Base-by-base conservation (phyloP, 2,113 vertebrate genomes). In the Zosterops lateralis region DNA sequence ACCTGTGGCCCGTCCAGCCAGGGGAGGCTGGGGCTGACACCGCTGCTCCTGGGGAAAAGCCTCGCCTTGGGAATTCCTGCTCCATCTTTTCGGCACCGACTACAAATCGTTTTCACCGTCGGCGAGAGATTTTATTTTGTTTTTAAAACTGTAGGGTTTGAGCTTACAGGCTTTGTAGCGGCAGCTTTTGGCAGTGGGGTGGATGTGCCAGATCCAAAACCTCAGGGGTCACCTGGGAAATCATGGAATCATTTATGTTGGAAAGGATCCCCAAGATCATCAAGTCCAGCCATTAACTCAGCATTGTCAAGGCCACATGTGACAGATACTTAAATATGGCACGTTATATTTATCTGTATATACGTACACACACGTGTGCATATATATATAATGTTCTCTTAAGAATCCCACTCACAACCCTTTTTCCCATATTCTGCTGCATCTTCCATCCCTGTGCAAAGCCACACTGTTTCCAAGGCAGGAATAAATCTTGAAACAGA, bases 31-130 rank as follows among this genome's bases (percentile, higher is more conserved):
- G 22, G 26, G 18, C 70, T 9, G 17, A 6, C 18, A 3, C 10
- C 2, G 3, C 17, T 9, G 10, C 1, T 16, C 50, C 12, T 2
- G 2, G 20, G 15, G 12, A 20, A 16, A 34, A 50, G 3, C 50
- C 31, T 21, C 15, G 22, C 83, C 75, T 78, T 6, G 14, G 50
- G 31, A 74, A 58, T 4, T 4, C 42, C 68, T 14, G 18, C 73
- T 6, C 3, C 1, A 1, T 5, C 1, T 28, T 48, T 20, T 3
- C 16, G 13, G 38, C 42, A 2, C 3, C 26, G 1, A 1, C 8
- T 10, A 8, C n/a, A 2, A 9, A 12, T 8, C 2, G 1, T 26
- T 58, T 38, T 11, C 51, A 2, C 9, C 2, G 1, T 0, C 48
- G 22, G 48, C 14, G 9, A 45, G 38, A 15, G 21, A 1, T 17